Evolutionary conservation across 2,113 vertebrate genomes (phyloP), one percentile per base, ranked within the genome.

Genomic region (Athene cunicularia): DNA sequence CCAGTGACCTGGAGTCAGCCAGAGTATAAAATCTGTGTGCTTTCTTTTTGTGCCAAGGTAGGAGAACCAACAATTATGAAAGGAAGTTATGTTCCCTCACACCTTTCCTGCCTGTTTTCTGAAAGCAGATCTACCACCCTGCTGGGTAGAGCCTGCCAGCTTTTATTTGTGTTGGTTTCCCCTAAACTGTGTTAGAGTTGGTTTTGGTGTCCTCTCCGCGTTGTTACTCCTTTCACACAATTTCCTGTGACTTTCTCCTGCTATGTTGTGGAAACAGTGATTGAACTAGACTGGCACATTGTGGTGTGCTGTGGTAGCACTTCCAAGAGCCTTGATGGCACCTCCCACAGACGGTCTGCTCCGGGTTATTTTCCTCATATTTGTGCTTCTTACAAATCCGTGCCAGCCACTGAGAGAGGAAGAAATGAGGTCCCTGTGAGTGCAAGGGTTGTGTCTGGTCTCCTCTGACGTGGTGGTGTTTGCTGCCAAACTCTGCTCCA

Each of bases 21-120:
- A 64, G 30, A 79, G 35, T 55, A 89, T 55, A 93, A 95, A 89
- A 82, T 92, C 89, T 60, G 3, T 1, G 1, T 56, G 55, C 76
- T 96, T 96, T 91, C 73, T 94, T 93, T 97, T 64, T 41, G 66
- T 95, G 92, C 91, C 93, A 96, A 96, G 80, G 88, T 95, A 60
- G 76, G 64, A 84, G 73, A 95, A 89, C 83, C 47, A 84, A 95
- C 95, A 95, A 91, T 77, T 88, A 62, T 9, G 20, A 87, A 87
- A 90, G 95, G 95, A 97, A 97, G 86, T 45, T 92, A n/a, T 79
- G 86, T 80, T 95, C 89, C 76, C 86, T 96, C 92, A 93, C 88
- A 92, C 94, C 86, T 97, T 97, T 96, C 97, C 93, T 95, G 96
- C 66, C 77, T 95, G 22, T 75, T 95, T 95, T 94, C 83, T 97